Base-by-base conservation (phyloP, 2,113 vertebrate species). In the Pluvialis apricaria region DNA sequence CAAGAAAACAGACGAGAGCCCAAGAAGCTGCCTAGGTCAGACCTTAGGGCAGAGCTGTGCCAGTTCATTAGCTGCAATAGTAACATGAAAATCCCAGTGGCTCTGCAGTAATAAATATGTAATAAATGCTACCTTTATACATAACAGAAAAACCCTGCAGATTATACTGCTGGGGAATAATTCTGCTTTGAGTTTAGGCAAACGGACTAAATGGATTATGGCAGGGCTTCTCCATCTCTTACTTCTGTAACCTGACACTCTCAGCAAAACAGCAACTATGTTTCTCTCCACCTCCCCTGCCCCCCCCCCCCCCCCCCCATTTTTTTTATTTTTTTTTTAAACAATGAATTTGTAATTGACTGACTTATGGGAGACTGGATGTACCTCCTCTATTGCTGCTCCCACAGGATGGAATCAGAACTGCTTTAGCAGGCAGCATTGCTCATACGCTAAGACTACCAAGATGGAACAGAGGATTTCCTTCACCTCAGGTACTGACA, bases 111-210 rank as follows among this genome's bases (percentile, higher is more conserved):
- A 95, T 71, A 90, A 88, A 93, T 95, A 84, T 32, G 36, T 61
- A 94, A 91, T 76, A 95, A 94, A 95, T 77, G 69, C 75, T 81
- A 82, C 64, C 69, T 94, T 86, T 84, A 72, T 65, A 91, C 7
- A 32, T 38, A 79, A 68, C 34, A 75, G 65, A 86, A 96, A 92
- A 94, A 1, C 10, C 36, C 77, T 72, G 40, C 49, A 94, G 90
- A 62, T 84, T 87, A 72, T 45, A 89, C 69, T 82, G 57, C 15
- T 79, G 55, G 80, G 57, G 36, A 95, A 82, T 81, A 91, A 82
- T 82, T 90, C 44, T 84, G 25, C 38, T 79, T 86, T 81, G 52
- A 2, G 0, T 44, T 65, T 86, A 92, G 34, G 65, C 84, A 86
- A 93, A 92, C 24, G 3, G 2, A 55, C 44, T 89, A 72, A 79